Percentiles rank a stretch among this genome's conserved stretches.
Conservation (phyloP, 2,888 invertebrate genomes). For the Hoplodrina blanda region DNA sequence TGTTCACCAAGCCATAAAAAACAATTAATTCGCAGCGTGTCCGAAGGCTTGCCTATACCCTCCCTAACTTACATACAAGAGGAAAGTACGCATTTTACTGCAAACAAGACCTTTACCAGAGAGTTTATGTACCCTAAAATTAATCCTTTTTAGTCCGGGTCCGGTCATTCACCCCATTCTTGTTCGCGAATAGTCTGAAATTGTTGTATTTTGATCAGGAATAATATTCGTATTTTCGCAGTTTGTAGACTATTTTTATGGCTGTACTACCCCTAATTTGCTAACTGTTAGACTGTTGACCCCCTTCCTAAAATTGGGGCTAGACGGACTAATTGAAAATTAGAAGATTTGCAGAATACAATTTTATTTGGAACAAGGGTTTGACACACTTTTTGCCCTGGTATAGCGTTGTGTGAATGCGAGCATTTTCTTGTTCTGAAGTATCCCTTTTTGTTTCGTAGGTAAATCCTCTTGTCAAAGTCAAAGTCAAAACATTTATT, state of each 20-base stretch:
- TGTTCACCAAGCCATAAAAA: background rate
- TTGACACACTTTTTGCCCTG: too few species aligned
- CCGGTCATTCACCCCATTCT: slow-evolving; percentile 28
- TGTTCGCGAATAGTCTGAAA: slow-evolving; percentile 20
- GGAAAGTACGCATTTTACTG: slow-evolving; percentile 12
- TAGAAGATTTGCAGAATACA: background rate
- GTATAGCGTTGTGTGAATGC: too few species aligned
- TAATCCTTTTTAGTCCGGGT: slow-evolving; percentile 18
- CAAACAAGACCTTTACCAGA: slow-evolving; percentile 19
- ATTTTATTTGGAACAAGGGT: background rate
- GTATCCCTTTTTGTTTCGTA: too few species aligned
- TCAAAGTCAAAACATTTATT: too few species aligned
- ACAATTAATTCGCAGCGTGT: background rate
- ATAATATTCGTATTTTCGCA: slow-evolving; percentile 35
- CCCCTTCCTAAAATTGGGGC: slow-evolving; percentile 4
- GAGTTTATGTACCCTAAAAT: slow-evolving; percentile 34
- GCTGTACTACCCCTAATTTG: slow-evolving; percentile 14
- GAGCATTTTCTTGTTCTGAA: too few species aligned
- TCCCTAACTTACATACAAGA: background rate
- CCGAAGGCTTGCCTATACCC: background rate
- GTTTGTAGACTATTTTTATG: slow-evolving; percentile 28
- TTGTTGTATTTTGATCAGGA: slow-evolving; percentile 37
- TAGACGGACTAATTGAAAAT: background rate
- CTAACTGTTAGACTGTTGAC: slow-evolving; percentile 6
- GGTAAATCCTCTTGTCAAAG: too few species aligned